A percentile compares a stretch with the other conserved stretches of the same genome.
These are phyloP conservation scores for Heterochromis multidens DNA, from an alignment of 2,113 vertebrate genomes.

Conservation along the genomic window DNA sequence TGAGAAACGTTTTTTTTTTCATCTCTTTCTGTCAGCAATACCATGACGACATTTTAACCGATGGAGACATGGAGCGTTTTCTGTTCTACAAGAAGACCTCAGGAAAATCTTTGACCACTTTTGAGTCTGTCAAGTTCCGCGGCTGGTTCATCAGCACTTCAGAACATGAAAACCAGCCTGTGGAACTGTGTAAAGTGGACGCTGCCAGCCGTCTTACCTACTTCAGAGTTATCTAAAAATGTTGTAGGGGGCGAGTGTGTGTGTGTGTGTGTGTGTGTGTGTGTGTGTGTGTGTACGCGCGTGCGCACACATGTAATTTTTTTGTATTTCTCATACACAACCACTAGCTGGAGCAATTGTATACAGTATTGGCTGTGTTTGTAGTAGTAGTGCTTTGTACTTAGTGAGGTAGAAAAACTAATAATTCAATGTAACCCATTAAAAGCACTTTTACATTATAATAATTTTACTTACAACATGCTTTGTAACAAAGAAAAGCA, in stretches of 20 bases:
- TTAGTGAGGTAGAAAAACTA: not conserved
- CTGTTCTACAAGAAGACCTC: conserved; percentile 46
- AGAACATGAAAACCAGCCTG: not conserved
- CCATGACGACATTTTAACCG: not conserved
- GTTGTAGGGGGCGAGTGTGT: too few species aligned
- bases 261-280: too few species aligned
- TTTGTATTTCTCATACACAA: too few species aligned
- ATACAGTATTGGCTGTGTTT: not conserved
- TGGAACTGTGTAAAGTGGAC: conserved; percentile 44
- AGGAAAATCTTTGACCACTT: not conserved
- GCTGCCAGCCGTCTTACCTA: rapidly evolving
- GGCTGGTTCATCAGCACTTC: conserved; percentile 70
- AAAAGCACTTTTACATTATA: not conserved
- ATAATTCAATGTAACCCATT: not conserved
- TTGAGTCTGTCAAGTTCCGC: conserved; percentile 54
- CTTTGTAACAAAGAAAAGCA: not conserved
- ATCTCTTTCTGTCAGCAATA: conserved; percentile 24
- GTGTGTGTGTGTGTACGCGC: too few species aligned
- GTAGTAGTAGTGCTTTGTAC: not conserved
- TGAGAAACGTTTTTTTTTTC: not conserved
- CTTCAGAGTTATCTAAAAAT: conserved; percentile 15
- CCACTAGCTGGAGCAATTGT: not conserved
- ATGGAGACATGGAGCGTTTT: conserved; percentile 29
- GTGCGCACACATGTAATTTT: not conserved
- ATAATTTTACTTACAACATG: not conserved